A percentile compares a stretch with the other conserved stretches of the same genome.
Evolutionary conservation across 92 coral and sea anemone species (phyloP).

Genomic region (Plumapathes pennacea): DNA sequence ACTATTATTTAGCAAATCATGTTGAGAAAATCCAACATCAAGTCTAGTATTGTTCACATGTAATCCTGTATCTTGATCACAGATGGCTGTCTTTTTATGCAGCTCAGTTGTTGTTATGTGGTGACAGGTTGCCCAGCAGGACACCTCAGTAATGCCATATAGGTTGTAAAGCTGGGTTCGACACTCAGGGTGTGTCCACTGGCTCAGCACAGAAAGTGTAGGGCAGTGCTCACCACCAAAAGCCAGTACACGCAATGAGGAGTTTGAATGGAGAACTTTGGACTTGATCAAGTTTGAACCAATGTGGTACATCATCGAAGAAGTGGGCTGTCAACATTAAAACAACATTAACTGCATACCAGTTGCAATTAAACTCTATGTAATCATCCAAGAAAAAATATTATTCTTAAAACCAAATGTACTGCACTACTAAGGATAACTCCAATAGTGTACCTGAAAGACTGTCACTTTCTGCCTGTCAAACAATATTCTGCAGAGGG

Average conservation of each 20-base stretch:
- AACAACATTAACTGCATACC: too few relatives aligned
- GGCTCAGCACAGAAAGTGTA: constrained; percentile 52
- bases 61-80: too few relatives aligned
- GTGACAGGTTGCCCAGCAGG: constrained; percentile 89
- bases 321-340: constrained; percentile 73
- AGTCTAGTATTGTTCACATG: background rate
- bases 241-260: constrained; percentile 80
- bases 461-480: constrained; percentile 72
- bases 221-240: constrained; percentile 95
- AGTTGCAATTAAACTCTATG: background rate
- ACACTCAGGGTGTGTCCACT: constrained; percentile 68
- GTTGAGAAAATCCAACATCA: background rate
- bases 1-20: constrained; percentile 4
- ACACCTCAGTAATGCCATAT: constrained; percentile 93
- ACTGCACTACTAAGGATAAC: background rate
- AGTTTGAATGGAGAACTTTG: constrained; percentile 54
- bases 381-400: background rate
- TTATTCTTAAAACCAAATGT: background rate
- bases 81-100: background rate
- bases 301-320: constrained; percentile 72
- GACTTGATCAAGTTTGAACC: constrained; percentile 69
- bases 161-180: constrained; percentile 67
- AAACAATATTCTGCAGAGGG: constrained; percentile 61
- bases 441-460: constrained; percentile 95
- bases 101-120: constrained; percentile 57